These are phyloP conservation scores for Diaphora mendica DNA, from an alignment of 2,888 invertebrate species.

Conservation along the genomic window DNA sequence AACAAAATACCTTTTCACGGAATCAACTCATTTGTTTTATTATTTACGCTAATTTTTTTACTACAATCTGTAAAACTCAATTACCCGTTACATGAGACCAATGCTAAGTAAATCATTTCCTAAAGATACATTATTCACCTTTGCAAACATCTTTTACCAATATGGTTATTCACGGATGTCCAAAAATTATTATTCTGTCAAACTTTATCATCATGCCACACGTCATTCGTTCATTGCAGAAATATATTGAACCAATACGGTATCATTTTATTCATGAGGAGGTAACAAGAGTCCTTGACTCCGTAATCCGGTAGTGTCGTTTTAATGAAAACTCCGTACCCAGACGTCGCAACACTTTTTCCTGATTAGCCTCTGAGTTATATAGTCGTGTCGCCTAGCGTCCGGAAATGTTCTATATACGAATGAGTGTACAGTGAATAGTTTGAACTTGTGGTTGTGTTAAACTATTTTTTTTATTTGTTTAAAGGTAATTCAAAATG, in stretches of 20 bases:
- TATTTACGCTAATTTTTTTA: conserved; percentile 1
- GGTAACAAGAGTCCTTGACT: conserved; percentile 48
- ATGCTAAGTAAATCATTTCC: background rate
- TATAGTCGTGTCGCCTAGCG: conserved; percentile 59
- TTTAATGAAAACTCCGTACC: conserved; percentile 57
- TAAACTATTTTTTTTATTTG: conserved; percentile 45
- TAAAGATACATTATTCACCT: background rate
- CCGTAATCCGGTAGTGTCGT: conserved; percentile 57
- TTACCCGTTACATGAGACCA: background rate
- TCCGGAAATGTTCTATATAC: conserved; percentile 31
- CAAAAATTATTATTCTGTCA: background rate
- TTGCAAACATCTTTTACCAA: background rate
- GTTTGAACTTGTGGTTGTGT: conserved; percentile 30
- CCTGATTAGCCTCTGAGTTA: conserved; percentile 63
- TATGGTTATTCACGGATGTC: background rate
- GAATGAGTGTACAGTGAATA: conserved; percentile 24
- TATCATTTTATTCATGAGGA: conserved; percentile 55
- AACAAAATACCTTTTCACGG: background rate
- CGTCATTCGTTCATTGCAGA: conserved; percentile 1
- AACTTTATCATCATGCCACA: no score
- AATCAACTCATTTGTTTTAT: background rate
- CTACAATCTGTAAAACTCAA: background rate
- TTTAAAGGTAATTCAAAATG: conserved; percentile 71
- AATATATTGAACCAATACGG: conserved; percentile 41
- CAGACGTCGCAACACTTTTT: conserved; percentile 57